Base-by-base conservation (phyloP, 2,888 invertebrate species). In the Tineola bisselliella region DNA sequence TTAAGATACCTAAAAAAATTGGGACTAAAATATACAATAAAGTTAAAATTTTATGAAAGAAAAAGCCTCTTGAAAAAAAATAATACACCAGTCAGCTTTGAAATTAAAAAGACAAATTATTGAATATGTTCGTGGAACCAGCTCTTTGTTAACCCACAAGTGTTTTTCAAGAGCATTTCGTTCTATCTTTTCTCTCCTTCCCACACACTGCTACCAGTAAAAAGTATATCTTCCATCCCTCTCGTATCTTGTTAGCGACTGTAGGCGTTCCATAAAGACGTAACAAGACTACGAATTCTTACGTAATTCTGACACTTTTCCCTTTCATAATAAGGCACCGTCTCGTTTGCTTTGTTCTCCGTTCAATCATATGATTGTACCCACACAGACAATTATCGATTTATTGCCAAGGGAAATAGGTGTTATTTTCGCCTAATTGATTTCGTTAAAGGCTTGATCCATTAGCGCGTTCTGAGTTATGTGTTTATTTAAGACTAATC, bases 51-150 rank as follows among this genome's bases (percentile, higher is more conserved):
- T 82, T 76, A 82, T 79, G 25, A 25, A 54, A 54, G 6, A 15
- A 8, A 10, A 12, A 25, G 25, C 54, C 54, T 25, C 25, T 54
- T 25, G 78, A n/a, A n/a, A 48, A 48, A 48, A 48, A 54, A 54
- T 54, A 54, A 19, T 54, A 54, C 17, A 25, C 75, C 81, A 83
- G 83, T 83, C 82, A 79, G 79, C 76, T 75, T 81, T 84, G 82
- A 87, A 86, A 86, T 87, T 86, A 86, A 87, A 87, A 87, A 84
- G 86, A 86, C 86, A 87, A 87, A 86, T 87, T 87, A 87, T 87
- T 83, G 83, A 77, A 84, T 82, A 81, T 84, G 79, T 87, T 86
- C 87, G 81, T 84, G 81, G 87, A 87, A 86, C 77, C 75, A 73
- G 77, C 79, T 79, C 82, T 86, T 86, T 87, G 87, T 87, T 86